These are phyloP conservation scores for Tetragonula carbonaria DNA, from an alignment of 2,888 invertebrate species.

Conservation along the genomic window DNA sequence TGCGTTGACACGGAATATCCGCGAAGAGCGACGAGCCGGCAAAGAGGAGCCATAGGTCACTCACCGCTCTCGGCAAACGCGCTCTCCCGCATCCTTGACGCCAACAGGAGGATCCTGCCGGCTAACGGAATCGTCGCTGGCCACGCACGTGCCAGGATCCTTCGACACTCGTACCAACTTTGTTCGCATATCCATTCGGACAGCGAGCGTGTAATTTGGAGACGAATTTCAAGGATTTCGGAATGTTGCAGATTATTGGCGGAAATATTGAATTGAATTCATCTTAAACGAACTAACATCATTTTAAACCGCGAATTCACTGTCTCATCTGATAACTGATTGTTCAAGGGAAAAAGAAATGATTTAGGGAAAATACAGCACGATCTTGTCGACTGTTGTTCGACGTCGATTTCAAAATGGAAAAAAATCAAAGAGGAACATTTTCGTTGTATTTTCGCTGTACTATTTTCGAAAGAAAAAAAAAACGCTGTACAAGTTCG, in stretches of 20 bases:
- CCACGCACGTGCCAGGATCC: conserved; percentile 62
- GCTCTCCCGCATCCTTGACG: conserved; percentile 61
- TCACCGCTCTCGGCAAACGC: conserved; percentile 65
- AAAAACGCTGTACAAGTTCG: no score
- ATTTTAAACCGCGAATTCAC: no score
- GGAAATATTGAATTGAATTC: not conserved
- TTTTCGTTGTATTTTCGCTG: no score
- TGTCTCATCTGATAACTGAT: no score
- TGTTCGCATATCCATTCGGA: not conserved
- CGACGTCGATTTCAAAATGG: no score
- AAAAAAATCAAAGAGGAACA: no score
- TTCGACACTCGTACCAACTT: not conserved
- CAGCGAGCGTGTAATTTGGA: not conserved
- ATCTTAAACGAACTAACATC: no score
- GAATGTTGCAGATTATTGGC: not conserved
- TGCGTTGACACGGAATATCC: conserved; percentile 74
- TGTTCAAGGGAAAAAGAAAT: no score
- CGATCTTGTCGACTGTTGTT: no score
- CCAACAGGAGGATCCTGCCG: conserved; percentile 53
- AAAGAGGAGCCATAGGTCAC: conserved; percentile 72
- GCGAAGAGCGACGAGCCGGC: conserved; percentile 49
- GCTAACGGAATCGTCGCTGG: conserved; percentile 63
- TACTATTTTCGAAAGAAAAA: no score
- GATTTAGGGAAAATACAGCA: no score
- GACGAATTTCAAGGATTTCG: not conserved